Evolutionary conservation across 1,140 invertebrate genomes (phyloP), one percentile per base, ranked within the genome.

Genomic region (Bombus confusus): DNA sequence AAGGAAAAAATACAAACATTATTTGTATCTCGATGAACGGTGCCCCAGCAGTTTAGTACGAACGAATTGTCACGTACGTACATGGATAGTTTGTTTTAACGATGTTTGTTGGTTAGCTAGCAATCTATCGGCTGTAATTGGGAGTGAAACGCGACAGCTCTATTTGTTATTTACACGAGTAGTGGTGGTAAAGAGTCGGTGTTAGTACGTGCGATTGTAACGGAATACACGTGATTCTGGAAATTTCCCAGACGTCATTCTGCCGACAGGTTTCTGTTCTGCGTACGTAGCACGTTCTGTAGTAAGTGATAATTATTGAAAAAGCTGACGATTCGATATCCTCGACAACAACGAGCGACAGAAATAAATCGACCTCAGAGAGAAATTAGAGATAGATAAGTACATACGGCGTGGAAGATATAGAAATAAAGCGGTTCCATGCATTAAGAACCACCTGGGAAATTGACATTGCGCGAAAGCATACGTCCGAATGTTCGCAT

Each of bases 391-490:
- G 88, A 89, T 87, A 85, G 79, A 87, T 34, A 13, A 12, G 28
- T 91, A 88, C 77, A 92, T 85, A 88, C 83, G 88, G 84, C 86
- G 85, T 91, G 86, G 91, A 89, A 91, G 88, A 90, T 86, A 90
- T 78, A 89, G 84, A 91, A 83, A 90, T 78, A 76, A 90, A 88
- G 89, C 86, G 69, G 72, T 76, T 84, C 86, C 85, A 77, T 87
- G 80, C 87, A 90, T 31, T 82, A 89, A 91, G 88, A 88, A 92
- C 91, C 90, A 85, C 88, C 84, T 91, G 91, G 86, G 89, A 92
- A 94, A 94, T 94, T 94, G 93, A 94, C 93, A 94, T 93, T 88
- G 91, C 91, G 90, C 91, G 87, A 91, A 92, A 86, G 89, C 90
- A 91, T 73, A 64, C 84, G 90, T 77, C 77, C 88, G 86, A 88